phyloP scores from a whole-genome alignment of 2,888 invertebrate species.

The Ectemnius lituratus region DNA sequence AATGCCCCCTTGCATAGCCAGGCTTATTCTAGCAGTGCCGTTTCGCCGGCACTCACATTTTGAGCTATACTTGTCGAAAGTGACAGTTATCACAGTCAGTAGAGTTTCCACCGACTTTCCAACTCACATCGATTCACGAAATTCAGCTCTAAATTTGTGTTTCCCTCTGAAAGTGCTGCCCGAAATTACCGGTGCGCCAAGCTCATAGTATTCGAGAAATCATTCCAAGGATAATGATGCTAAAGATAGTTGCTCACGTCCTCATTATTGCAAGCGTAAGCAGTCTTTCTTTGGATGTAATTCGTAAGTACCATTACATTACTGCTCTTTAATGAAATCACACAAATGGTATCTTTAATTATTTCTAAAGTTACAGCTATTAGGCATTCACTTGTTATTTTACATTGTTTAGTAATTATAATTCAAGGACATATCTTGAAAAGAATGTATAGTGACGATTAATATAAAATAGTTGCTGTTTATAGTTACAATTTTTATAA shows the following conservation, averaged over 20 bases:
- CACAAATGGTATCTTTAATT: too few species aligned
- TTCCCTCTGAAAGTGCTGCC: too few species aligned
- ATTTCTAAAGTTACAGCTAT: too few species aligned
- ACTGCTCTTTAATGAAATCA: not conserved
- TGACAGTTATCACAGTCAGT: constrained; percentile 9
- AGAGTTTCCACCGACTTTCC: constrained; percentile 6
- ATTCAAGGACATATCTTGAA: too few species aligned
- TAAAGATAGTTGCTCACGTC: not conserved
- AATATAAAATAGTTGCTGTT: too few species aligned
- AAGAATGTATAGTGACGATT: too few species aligned
- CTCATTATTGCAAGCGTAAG: constrained; percentile 18
- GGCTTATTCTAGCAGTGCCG: constrained; percentile 58
- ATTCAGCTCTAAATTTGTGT: not conserved
- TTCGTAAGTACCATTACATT: constrained; percentile 48
- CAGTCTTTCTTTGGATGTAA: constrained; percentile 41
- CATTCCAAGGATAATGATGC: too few species aligned
- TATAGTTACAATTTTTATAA: too few species aligned
- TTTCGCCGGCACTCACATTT: constrained; percentile 56
- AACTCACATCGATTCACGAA: not conserved
- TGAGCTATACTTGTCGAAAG: constrained; percentile 34
- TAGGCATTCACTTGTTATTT: too few species aligned
- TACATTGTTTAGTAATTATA: too few species aligned
- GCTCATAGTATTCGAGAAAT: too few species aligned
- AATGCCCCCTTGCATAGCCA: constrained; percentile 64
- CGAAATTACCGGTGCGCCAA: too few species aligned